Evolutionary conservation across 2,113 vertebrate genomes (phyloP).

Genomic region (Tetraodon nigroviridis): DNA sequence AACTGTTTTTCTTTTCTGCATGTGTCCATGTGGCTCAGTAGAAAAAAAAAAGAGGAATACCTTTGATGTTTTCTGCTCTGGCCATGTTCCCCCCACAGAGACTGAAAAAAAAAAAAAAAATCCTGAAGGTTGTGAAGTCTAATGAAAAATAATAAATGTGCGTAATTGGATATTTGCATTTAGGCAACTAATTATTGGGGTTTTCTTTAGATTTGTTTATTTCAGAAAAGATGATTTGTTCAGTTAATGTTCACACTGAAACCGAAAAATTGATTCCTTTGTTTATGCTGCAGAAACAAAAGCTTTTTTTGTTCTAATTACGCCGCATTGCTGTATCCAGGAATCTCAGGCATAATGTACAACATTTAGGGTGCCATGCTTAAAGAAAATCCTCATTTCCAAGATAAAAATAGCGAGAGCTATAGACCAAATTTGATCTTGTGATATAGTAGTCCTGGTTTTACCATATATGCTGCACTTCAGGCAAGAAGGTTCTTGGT

Average conservation of each 20-base stretch:
- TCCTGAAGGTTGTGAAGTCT: constrained; percentile 43
- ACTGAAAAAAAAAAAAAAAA: constrained; percentile 14
- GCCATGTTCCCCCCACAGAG: constrained; percentile 17
- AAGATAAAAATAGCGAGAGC: not conserved
- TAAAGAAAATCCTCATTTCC: not conserved
- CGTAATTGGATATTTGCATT: constrained; percentile 45
- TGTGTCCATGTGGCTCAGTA: constrained; percentile 13
- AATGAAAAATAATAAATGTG: constrained; percentile 52
- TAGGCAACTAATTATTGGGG: constrained; percentile 52
- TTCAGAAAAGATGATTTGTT: constrained; percentile 50
- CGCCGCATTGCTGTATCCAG: not conserved
- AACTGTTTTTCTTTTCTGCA: not conserved
- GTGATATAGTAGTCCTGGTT: not conserved
- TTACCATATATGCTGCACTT: too few relatives aligned
- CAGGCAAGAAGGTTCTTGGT: too few relatives aligned
- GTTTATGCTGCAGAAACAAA: constrained; percentile 9
- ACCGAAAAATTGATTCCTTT: constrained; percentile 5
- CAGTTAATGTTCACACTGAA: constrained; percentile 12
- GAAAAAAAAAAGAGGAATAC: constrained; percentile 20
- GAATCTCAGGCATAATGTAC: not conserved
- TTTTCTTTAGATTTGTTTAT: constrained; percentile 56
- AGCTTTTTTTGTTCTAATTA: constrained; percentile 8
- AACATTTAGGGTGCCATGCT: not conserved
- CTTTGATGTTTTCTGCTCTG: constrained; percentile 10
- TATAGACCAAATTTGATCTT: not conserved